These are phyloP conservation scores for Epirrita christyi DNA, from an alignment of 2,888 invertebrate genomes.

Conservation along the genomic window DNA sequence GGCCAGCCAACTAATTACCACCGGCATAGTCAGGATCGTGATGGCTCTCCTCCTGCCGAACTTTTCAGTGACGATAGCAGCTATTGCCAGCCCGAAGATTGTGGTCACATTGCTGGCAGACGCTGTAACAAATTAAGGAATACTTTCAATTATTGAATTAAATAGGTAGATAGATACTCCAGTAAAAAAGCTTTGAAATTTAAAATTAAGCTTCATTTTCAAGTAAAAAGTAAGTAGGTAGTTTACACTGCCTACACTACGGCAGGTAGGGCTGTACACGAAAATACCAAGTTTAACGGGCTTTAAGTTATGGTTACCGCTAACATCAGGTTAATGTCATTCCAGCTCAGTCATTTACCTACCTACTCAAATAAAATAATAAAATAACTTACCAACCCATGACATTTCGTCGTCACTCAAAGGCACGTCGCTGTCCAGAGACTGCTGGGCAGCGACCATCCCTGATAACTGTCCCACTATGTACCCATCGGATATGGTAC, in stretches of 20 bases:
- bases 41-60: slow-evolving; percentile 37
- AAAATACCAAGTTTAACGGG: no score
- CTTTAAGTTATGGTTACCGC: no score
- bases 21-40: slow-evolving; percentile 30
- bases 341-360: no score
- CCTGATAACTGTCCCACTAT: slow-evolving; percentile 44
- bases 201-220: no score
- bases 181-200: no score
- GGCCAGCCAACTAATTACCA: slow-evolving; percentile 38
- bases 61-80: slow-evolving; percentile 34
- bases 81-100: slow-evolving; percentile 31
- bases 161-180: no score
- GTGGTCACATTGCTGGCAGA: slow-evolving; percentile 36
- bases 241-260: no score
- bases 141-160: no score
- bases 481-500: slow-evolving; percentile 41
- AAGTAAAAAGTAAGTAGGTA: no score
- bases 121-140: slow-evolving; percentile 36
- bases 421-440: slow-evolving; percentile 29
- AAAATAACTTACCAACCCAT: slow-evolving; percentile 40
- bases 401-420: slow-evolving; percentile 40
- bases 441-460: slow-evolving; percentile 41
- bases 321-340: no score
- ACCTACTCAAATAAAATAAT: slow-evolving; percentile 1
- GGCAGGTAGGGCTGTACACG: no score